Base-by-base conservation (phyloP, 2,888 invertebrate genomes). In the Cryptus armator region DNA sequence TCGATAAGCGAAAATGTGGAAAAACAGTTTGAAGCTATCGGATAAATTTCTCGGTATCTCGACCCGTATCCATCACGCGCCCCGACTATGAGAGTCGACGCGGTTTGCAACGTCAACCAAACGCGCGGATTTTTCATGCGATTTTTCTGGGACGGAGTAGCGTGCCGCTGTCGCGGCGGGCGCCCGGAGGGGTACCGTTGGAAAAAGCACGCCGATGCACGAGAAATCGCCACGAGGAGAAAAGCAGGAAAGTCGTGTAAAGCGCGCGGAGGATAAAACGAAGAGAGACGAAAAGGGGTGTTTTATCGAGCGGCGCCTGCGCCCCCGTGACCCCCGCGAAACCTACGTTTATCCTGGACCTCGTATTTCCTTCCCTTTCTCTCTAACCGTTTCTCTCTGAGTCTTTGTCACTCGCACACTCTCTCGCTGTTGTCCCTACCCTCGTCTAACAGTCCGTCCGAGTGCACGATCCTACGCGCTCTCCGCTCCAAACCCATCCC, bases 281-380 rank as follows among this genome's bases (percentile, higher is more conserved):
- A 44, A 67, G 74, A 79, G 75, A 80, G 84, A 86, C 75, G 77
- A 43, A 82, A 80, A 66, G 86, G 88, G 87, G 79, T 78, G 82
- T 84, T 90, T 89, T 92, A 91, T 91, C 90, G 92, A 92, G 91
- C 91, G 92, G 91, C 91, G 91, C 87, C 83, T 91, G 92, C 81
- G 84, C 85, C 64, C 68, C 70, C 44, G 46, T 29, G 24, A 66
- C 59, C 67, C 66, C 19, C 51, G 71, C 51, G 64, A 43, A 72
- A 72, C 78, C 72, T 80, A 76, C 82, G 77, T 80, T 76, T 56
- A 82, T 91, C 94, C 94, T 90, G 91, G 88, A 92, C 91, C 92
- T 90, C 80, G 81, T 72, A 48, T 16, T 76, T 37, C 16, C 66
- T 66, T 24, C 74, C 32, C 19, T 12, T 19, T 29, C 10, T 29